These are phyloP conservation scores for Chironomus striatipennis DNA, from an alignment of 1,140 invertebrate species.

Conservation along the genomic window DNA sequence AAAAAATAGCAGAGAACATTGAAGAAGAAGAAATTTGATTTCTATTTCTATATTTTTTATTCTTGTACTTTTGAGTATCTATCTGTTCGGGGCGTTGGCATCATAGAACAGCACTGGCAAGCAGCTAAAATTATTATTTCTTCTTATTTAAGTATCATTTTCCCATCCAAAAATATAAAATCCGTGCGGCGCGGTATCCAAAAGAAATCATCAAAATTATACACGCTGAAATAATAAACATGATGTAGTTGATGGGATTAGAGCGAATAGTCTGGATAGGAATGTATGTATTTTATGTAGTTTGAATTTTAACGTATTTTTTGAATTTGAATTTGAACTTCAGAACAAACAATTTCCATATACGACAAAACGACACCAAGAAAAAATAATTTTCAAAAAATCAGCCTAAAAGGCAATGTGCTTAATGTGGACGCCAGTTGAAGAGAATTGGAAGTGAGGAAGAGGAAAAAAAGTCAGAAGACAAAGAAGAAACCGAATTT, in stretches of 20 bases:
- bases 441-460: too few species aligned
- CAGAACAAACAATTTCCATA: not conserved
- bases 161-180: not conserved
- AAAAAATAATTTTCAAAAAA: not conserved
- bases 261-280: not conserved
- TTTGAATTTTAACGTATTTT: too few species aligned
- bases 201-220: conserved; percentile 4
- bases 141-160: conserved; percentile 15
- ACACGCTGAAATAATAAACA: conserved; percentile 1
- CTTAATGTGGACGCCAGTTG: too few species aligned
- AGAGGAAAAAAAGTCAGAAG: too few species aligned
- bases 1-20: too few species aligned
- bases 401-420: too few species aligned
- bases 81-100: not conserved
- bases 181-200: not conserved
- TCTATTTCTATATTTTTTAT: not conserved
- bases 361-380: not conserved
- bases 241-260: not conserved
- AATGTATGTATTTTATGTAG: too few species aligned
- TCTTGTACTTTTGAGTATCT: not conserved
- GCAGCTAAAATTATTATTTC: not conserved
- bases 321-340: too few species aligned
- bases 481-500: too few species aligned
- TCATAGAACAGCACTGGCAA: not conserved
- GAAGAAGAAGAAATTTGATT: too few species aligned